Evolutionary conservation across 2,888 invertebrate genomes (phyloP), one percentile per base, ranked within the genome.

Genomic region (Carabus problematicus): DNA sequence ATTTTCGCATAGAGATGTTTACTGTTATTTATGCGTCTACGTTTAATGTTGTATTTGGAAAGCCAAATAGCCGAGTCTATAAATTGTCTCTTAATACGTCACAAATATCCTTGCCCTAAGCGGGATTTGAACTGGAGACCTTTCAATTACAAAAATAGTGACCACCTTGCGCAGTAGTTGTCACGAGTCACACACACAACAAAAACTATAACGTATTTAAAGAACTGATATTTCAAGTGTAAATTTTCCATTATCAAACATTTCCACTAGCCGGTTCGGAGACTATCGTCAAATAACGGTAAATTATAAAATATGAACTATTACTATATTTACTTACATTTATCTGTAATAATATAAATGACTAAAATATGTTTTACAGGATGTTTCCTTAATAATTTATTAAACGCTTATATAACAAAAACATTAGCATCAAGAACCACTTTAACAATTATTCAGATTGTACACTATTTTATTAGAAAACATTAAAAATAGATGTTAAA

Each of bases 71-170:
- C 29, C 29, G 29, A 3, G 29, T 2, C 29, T 52, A 52, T 52
- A 52, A 52, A 52, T 52, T 14, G 52, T 52, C 16, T 9, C 4
- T 12, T n/a, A n/a, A 11, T 14, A 11, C 52, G 52, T 52, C 52
- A 52, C 52, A 52, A 14, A 52, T 19, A 52, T 52, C 52, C 52
- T 52, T 52, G 52, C 52, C 52, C 52, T 52, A 52, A 52, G 52
- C 52, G 52, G 52, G 52, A 52, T 52, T 52, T 52, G 52, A 52
- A 52, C 52, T 52, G 16, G 18, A 52, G 52, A 52, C 52, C 52
- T 52, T 52, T 52, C 52, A 52, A 52, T 16, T 52, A 52, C 19
- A 52, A 52, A 52, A 52, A 52, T 52, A 52, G 52, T 14, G 19
- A 49, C 12, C 18, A 52, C 52, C 52, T 16, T 52, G 52, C 52